Evolutionary conservation across 2,113 vertebrate species (phyloP).

Genomic region (Myiozetetes cayanensis): DNA sequence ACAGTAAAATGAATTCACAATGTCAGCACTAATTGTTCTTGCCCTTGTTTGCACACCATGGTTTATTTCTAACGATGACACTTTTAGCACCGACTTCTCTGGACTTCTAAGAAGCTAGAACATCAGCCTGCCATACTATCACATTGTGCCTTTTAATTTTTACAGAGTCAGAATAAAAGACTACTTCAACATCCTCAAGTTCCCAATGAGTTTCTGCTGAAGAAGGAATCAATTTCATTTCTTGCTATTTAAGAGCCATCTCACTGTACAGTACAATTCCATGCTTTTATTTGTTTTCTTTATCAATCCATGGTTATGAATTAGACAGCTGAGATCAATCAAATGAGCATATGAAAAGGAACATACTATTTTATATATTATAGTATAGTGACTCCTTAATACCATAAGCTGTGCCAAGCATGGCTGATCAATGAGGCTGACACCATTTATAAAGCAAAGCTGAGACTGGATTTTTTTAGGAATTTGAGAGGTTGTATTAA

Average conservation of each 20-base stretch:
- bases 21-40: not conserved
- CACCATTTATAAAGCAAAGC: not conserved
- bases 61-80: not conserved
- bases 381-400: not conserved
- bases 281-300: not conserved
- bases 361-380: not conserved
- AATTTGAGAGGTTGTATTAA: not conserved
- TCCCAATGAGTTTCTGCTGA: not conserved
- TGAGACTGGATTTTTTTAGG: not conserved
- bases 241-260: not conserved
- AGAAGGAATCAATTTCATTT: not conserved
- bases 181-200: not conserved
- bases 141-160: not conserved
- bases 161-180: not conserved
- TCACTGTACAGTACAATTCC: not conserved
- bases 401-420: not conserved
- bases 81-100: not conserved
- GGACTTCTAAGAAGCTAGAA: not conserved
- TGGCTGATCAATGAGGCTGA: not conserved
- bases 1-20: not conserved
- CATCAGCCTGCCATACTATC: not conserved
- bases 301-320: not conserved
- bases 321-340: not conserved
- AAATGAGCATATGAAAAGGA: not conserved
- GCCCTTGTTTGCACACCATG: not conserved